Evolutionary conservation across 2,113 vertebrate species (phyloP), one percentile per base, ranked within the genome.

Genomic region (Cynopterus brachyotis): DNA sequence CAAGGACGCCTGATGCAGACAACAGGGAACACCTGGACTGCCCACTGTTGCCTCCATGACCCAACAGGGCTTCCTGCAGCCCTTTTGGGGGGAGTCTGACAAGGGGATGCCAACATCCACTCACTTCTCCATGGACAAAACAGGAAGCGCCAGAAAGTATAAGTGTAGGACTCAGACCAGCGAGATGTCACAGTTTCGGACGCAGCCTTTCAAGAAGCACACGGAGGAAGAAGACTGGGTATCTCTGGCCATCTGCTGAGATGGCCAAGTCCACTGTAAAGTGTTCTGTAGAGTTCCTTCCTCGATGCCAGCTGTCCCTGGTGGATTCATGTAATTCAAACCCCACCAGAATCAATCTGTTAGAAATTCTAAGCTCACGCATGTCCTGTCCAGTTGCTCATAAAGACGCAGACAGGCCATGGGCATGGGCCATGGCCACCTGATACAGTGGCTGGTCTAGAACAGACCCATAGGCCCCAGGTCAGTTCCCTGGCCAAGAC

Each of bases 241-340:
- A 28, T 82, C 69, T 81, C 57, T 32, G 50, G 42, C 47, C 85
- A 87, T 55, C 81, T 64, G 57, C 47, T 15, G 37, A 66, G 62
- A 64, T 55, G 80, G 93, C 89, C 89, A 81, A 42, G 59, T 82
- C 59, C 35, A 72, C 89, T 42, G n/a, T 60, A 57, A 91, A 24
- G 9, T 24, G 53, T 6, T 57, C 64, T 62, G 32, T 20, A 73
- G 79, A 89, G 64, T 78, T 62, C 66, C 60, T 69, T 85, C 78
- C 72, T 89, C 60, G 9, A 40, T 53, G 62, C 67, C 81, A 81
- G 32, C 91, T 73, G 67, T 90, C 72, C 59, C 91, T 70, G 37
- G 82, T 81, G 83, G 62, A 81, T 91, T 86, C 55, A 30, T 93
- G 96, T 95, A 81, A 96, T 97, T 96, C 95, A 95, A 96, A 64